A percentile compares a stretch with the other conserved stretches of the same genome.
Evolutionary conservation across 2,888 invertebrate genomes (phyloP).

Genomic region (Brachypalpus laphriformis): DNA sequence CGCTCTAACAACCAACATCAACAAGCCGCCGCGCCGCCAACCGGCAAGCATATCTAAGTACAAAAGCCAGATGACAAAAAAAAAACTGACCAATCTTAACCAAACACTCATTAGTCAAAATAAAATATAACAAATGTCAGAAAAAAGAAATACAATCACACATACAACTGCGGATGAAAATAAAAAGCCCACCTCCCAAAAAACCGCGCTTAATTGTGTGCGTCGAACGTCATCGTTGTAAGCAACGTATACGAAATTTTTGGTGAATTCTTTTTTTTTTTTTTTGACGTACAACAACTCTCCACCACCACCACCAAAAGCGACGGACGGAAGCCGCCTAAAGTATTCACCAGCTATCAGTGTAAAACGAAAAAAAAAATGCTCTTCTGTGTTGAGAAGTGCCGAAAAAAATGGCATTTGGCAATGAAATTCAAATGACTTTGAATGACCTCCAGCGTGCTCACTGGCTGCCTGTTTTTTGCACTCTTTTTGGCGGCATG

Average conservation of each 20-base stretch:
- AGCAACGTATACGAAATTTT: slow-evolving; percentile 25
- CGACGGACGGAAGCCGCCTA: slow-evolving; percentile 29
- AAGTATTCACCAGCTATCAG: slow-evolving; percentile 27
- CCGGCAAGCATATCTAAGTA: slow-evolving; percentile 25
- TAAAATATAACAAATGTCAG: slow-evolving; percentile 62
- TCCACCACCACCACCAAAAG: slow-evolving; percentile 12
- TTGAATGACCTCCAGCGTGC: slow-evolving; percentile 71
- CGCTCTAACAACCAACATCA: slow-evolving; percentile 5
- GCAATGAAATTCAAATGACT: slow-evolving; percentile 74
- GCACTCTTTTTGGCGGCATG: slow-evolving; percentile 47
- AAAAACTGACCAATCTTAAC: slow-evolving; percentile 80
- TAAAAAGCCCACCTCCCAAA: slow-evolving; percentile 47
- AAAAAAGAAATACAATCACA: slow-evolving; percentile 24
- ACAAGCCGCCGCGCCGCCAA: slow-evolving; percentile 2
- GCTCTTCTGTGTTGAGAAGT: slow-evolving; percentile 26
- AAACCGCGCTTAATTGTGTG: slow-evolving; percentile 46
- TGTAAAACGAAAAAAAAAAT: slow-evolving; percentile 11
- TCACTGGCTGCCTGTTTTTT: slow-evolving; percentile 45
- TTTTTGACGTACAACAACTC: slow-evolving; percentile 24
- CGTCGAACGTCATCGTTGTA: slow-evolving; percentile 66
- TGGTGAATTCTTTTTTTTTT: slow-evolving; percentile 7
- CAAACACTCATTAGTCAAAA: slow-evolving; percentile 75
- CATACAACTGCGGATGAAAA: neutral
- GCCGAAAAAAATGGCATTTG: slow-evolving; percentile 68
- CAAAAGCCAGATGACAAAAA: slow-evolving; percentile 42